Evolutionary conservation across 2,113 vertebrate species (phyloP).

Genomic region (Hippocampus zosterae): DNA sequence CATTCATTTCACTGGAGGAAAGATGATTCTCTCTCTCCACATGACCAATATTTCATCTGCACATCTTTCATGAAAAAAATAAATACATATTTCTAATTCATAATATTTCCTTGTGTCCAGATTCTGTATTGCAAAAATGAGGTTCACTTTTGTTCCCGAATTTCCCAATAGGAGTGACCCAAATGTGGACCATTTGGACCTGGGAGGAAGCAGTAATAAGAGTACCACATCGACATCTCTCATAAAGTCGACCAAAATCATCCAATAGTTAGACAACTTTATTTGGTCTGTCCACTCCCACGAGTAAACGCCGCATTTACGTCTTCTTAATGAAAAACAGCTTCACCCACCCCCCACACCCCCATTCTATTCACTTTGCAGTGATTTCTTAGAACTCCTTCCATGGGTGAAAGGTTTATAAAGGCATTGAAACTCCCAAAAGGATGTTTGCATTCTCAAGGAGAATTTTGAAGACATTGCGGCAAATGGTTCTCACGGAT

Average conservation of each 20-base stretch:
- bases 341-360: too few relatives aligned
- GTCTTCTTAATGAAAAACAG: conserved; percentile 31
- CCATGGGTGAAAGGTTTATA: neutral
- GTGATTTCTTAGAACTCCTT: neutral
- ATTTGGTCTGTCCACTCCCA: conserved; percentile 23
- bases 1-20: too few relatives aligned
- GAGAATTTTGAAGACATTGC: too few relatives aligned
- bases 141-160: neutral
- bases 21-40: too few relatives aligned
- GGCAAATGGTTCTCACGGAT: too few relatives aligned
- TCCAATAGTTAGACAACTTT: conserved; percentile 20
- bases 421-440: neutral
- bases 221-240: conserved; percentile 14
- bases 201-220: neutral
- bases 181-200: neutral
- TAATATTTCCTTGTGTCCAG: too few relatives aligned
- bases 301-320: neutral
- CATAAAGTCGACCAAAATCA: conserved; percentile 25
- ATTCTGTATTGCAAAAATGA: neutral
- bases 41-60: too few relatives aligned
- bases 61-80: neutral
- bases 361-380: neutral
- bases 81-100: neutral
- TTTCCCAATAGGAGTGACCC: neutral
- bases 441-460: too few relatives aligned